Conservation (phyloP, 1,140 invertebrate species). For the Acromyrmex charruanus region DNA sequence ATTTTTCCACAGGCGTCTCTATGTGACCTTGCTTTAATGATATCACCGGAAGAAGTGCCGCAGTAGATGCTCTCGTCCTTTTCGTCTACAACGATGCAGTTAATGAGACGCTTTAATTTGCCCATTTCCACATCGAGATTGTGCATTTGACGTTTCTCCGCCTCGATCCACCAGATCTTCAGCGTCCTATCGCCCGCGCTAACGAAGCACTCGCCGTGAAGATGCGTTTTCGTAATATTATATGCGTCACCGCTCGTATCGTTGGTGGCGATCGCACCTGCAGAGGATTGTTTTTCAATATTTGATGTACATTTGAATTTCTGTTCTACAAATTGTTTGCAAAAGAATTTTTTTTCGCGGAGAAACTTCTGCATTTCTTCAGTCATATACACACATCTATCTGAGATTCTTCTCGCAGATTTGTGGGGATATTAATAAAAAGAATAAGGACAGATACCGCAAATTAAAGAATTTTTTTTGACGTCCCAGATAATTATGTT, state of each 20-base stretch:
- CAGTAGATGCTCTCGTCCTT: constrained; percentile 92
- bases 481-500: constrained; percentile 93
- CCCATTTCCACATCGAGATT: constrained; percentile 91
- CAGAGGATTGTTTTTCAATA: background rate
- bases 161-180: constrained; percentile 92
- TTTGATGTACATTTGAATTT: background rate
- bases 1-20: constrained; percentile 39
- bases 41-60: constrained; percentile 93
- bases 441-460: constrained; percentile 85
- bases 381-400: background rate
- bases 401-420: background rate
- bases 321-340: background rate
- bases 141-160: constrained; percentile 89
- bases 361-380: background rate
- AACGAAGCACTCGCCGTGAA: constrained; percentile 89
- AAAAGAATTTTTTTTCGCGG: background rate
- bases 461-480: constrained; percentile 88
- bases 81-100: constrained; percentile 88
- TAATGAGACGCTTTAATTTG: constrained; percentile 90
- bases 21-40: constrained; percentile 86
- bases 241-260: constrained; percentile 90
- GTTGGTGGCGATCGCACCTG: constrained; percentile 87
- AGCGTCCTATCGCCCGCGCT: constrained; percentile 91
- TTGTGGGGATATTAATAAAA: background rate
- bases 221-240: constrained; percentile 87